Evolutionary conservation across 35 echinoderm and acorn worm species (phyloP).

Genomic region (Heliocidaris tuberculata): DNA sequence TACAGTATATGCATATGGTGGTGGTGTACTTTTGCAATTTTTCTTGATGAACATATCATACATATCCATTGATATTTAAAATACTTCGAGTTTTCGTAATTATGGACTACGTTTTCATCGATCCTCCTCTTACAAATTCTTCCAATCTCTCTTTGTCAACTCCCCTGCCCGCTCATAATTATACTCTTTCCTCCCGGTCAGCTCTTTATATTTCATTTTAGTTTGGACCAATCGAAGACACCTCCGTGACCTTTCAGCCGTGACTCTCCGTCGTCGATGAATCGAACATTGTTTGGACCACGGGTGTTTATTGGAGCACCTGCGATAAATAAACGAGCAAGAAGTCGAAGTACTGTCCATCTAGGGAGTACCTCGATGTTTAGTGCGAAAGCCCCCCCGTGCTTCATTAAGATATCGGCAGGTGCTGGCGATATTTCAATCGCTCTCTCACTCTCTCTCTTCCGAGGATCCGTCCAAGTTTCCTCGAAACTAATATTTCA

Average conservation of each 20-base stretch:
- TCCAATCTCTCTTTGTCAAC: too few relatives aligned
- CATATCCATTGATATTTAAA: too few relatives aligned
- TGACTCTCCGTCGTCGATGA: not conserved
- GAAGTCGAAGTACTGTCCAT: not conserved
- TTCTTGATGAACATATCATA: too few relatives aligned
- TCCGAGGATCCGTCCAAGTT: not conserved
- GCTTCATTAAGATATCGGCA: constrained; percentile 11
- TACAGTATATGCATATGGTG: too few relatives aligned
- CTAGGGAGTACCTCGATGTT: not conserved
- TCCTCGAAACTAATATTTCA: not conserved
- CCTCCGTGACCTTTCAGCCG: not conserved
- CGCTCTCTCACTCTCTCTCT: not conserved
- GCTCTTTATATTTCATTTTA: not conserved
- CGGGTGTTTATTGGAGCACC: not conserved
- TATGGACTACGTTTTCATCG: too few relatives aligned
- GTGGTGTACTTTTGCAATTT: too few relatives aligned
- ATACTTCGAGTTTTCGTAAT: too few relatives aligned
- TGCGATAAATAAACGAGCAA: not conserved
- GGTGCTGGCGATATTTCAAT: not conserved
- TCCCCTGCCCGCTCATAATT: too few relatives aligned
- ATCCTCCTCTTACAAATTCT: too few relatives aligned
- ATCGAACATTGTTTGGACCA: constrained; percentile 10
- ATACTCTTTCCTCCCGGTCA: not conserved
- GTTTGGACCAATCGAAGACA: not conserved
- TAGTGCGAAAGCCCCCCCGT: not conserved